A percentile compares a stretch with the other conserved stretches of the same genome.
phyloP scores from a whole-genome alignment of 53 echinoderm and acorn worm species.

The Temnopleurus reevesii region DNA sequence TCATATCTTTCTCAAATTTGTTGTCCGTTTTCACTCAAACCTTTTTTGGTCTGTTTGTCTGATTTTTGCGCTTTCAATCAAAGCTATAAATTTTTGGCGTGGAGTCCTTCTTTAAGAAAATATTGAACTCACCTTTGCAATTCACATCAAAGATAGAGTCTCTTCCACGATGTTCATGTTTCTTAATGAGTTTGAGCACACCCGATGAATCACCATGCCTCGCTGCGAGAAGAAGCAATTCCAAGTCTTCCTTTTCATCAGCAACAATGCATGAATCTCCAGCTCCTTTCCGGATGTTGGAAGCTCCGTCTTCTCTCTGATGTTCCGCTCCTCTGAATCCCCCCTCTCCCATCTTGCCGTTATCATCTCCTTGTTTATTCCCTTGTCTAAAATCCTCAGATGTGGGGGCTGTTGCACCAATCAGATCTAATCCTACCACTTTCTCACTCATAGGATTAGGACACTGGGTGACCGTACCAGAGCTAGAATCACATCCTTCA shows the following conservation, averaged over 20 bases:
- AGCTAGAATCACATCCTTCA: not conserved
- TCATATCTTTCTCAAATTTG: not conserved
- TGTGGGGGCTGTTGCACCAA: not conserved
- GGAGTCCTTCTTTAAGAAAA: not conserved
- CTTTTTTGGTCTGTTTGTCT: too few species aligned
- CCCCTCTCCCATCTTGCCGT: not conserved
- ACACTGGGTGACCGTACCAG: not conserved
- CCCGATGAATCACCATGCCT: slow-evolving; percentile 74
- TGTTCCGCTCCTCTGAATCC: not conserved
- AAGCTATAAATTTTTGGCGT: too few species aligned
- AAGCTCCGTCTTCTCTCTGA: not conserved
- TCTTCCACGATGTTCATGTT: not conserved
- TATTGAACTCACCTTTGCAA: slow-evolving; percentile 81
- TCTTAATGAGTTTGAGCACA: slow-evolving; percentile 62
- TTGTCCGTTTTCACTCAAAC: too few species aligned
- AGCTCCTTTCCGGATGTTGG: not conserved
- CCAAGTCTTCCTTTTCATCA: slow-evolving; percentile 51
- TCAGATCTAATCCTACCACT: not conserved
- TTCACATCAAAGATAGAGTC: slow-evolving; percentile 70
- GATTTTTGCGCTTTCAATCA: too few species aligned
- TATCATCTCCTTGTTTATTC: not conserved
- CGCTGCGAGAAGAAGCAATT: slow-evolving; percentile 71
- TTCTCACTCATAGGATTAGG: not conserved
- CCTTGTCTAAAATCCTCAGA: not conserved
- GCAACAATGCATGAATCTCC: not conserved